phyloP scores from a whole-genome alignment of 2,113 vertebrate species.

The Rhineura floridana region DNA sequence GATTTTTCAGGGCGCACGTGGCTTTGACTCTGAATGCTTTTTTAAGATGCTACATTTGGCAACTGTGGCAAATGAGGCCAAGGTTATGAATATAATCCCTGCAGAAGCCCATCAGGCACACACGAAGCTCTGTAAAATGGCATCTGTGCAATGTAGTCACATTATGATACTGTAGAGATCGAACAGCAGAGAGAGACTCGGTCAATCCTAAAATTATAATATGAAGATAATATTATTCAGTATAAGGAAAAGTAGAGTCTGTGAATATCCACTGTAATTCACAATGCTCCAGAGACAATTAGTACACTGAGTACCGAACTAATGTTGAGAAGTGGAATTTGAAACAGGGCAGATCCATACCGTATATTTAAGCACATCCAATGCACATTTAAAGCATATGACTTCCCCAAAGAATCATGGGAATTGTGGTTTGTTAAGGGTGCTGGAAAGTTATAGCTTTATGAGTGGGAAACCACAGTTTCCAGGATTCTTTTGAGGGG shows the following conservation, averaged over 20 bases:
- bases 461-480: too few relatives aligned
- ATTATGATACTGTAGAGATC: neutral
- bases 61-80: neutral
- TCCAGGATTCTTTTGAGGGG: too few relatives aligned
- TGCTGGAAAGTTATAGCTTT: too few relatives aligned
- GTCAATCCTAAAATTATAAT: neutral
- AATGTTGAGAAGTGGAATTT: neutral
- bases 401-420: too few relatives aligned
- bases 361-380: too few relatives aligned
- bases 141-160: neutral
- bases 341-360: too few relatives aligned
- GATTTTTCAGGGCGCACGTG: neutral
- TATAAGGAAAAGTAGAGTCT: neutral
- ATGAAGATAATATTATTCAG: neutral
- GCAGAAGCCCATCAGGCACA: neutral
- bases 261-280: neutral
- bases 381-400: too few relatives aligned
- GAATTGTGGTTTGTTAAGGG: too few relatives aligned
- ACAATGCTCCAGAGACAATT: neutral
- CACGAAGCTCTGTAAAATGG: neutral
- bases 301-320: neutral
- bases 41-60: neutral
- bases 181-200: neutral
- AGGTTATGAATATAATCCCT: constrained; percentile 2
- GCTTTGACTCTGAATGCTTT: neutral